Base-by-base conservation (phyloP, 2,888 invertebrate species). In the Drosophila mulleri region DNA sequence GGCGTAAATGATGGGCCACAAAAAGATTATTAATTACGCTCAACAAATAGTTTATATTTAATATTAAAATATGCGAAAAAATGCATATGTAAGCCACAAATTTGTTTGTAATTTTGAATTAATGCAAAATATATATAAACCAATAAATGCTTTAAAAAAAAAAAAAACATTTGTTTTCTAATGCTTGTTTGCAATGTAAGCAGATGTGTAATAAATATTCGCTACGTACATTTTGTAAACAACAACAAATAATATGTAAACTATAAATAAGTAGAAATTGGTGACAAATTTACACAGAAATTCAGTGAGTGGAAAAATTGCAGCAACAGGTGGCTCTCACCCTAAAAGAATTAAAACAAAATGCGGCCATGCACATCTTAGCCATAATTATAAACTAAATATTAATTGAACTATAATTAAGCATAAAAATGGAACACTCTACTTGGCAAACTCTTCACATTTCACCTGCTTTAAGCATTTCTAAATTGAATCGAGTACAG, bases 381-480 rank as follows among this genome's bases (percentile, higher is more conserved):
- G 6, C 6, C 2, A 20, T 0, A 37, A 23, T 18, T 20, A 32
- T 18, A 8, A 8, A 18, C 14, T 50, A 32, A 35, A 50, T 50
- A n/a, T 29, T 2, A n/a, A n/a, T 47, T 47, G n/a, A 47, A 29
- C n/a, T 29, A 14, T 2, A 26, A 26, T 11, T 47, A 9, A n/a
- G 11, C 11, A n/a, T 11, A n/a, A 47, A 47, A 47, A 5, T 29
- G 0, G 9, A 47, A n/a, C 5, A 47, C 12, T 29, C 12, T 32
- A 32, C 11, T 5, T 4, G 29, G 16, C 5, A 48, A 29, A n/a
- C 11, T 29, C n/a, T 48, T 7, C 11, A 18, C 18, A 16, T 50
- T 50, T 32, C 3, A 20, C 20, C 20, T 23, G 44, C 48, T 66
- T 66, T n/a, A 77, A 63, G 39, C 69, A 53, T 39, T 58, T 47